Evolutionary conservation across 2,888 invertebrate species (phyloP), one percentile per base, ranked within the genome.

Genomic region (Metalampra italica): DNA sequence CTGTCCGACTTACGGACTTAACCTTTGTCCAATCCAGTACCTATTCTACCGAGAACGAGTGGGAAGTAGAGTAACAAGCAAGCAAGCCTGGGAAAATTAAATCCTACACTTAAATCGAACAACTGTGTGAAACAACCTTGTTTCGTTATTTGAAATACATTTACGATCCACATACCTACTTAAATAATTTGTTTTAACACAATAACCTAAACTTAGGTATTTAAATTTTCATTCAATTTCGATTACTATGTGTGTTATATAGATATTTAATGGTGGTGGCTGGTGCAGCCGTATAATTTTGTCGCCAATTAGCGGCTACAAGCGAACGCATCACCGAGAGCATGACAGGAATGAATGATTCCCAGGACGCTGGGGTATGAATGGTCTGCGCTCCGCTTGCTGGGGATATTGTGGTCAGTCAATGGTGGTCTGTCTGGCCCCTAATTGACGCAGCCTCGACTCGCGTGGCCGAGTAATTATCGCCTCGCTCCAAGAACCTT

Each of bases 381-480:
- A 82, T 82, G 82, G 73, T n/a, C 11, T n/a, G 36, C 57, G 49
- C 46, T 37, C n/a, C 8, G 37, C 13, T 36, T 43, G 47, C 52
- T 46, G 62, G 22, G 41, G n/a, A 22, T 7, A 8, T 12, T n/a
- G 11, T 3, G 29, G 8, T 34, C 36, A 41, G 41, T 78, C 71
- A 80, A 80, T 76, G 80, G 74, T 57, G n/a, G 64, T 55, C 54
- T 39, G 39, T 9, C 39, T 15, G 39, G 55, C 59, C 54, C 57
- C 71, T 76, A 79, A 79, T 78, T 77, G 75, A 68, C 59, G 50
- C 54, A 57, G 68, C 42, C 29, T 32, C 72, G 71, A 71, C 71
- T 62, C 54, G 22, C 73, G 71, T 74, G 71, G 62, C 53, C 55
- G 59, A 69, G 72, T 75, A 79, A 80, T 82, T 81, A 81, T 71